Evolutionary conservation across 1,140 invertebrate species (phyloP).

Genomic region (Lycorma delicatula): DNA sequence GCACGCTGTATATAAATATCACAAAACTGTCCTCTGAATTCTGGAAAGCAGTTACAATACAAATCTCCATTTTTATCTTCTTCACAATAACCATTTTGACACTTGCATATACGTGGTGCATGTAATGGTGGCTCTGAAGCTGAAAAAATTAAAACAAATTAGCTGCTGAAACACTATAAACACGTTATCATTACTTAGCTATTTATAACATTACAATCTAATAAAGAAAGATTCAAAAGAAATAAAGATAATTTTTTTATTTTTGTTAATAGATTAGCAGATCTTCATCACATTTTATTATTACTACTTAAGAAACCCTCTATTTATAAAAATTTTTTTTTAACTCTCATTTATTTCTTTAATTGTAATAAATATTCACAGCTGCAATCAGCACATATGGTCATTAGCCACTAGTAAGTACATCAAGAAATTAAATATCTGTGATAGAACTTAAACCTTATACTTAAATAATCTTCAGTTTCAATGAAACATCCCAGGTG

Average conservation of each 20-base stretch:
- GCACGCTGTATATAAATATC: constrained; percentile 45
- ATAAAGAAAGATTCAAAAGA: background rate
- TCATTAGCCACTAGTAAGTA: no score
- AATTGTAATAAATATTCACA: no score
- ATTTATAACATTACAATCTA: background rate
- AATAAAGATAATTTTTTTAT: background rate
- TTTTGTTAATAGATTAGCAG: background rate
- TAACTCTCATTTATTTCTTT: no score
- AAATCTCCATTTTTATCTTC: constrained; percentile 45
- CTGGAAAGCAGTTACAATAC: constrained; percentile 56
- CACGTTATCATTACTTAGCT: background rate
- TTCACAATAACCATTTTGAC: constrained; percentile 82
- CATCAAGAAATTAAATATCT: no score
- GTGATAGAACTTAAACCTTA: no score
- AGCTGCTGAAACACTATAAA: background rate
- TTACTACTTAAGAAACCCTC: no score
- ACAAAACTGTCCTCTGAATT: constrained; percentile 60
- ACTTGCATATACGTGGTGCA: constrained; percentile 66
- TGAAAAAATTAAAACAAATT: constrained; percentile 27
- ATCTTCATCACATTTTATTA: no score
- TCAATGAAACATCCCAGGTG: no score
- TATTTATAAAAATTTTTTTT: no score
- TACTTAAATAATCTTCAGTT: no score
- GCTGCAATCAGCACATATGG: no score
- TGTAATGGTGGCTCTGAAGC: constrained; percentile 66